A percentile compares a stretch with the other conserved stretches of the same genome.
Conservation (phyloP, 1,140 invertebrate species). For the Anthonomus grandis region DNA sequence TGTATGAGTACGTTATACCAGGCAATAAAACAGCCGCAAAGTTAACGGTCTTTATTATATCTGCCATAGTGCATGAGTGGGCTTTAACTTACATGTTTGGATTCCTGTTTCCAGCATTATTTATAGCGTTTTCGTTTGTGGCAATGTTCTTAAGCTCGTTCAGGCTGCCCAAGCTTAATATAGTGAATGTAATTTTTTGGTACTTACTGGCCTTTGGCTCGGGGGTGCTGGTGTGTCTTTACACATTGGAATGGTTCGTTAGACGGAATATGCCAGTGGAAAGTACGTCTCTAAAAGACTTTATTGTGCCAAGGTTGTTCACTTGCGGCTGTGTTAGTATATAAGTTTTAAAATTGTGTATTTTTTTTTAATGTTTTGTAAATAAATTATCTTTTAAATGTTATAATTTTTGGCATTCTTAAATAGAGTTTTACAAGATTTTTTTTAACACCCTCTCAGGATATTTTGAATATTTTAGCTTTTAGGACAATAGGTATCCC, state of each 20-base stretch:
- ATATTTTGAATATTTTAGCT: no score
- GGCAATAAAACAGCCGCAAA: constrained; percentile 55
- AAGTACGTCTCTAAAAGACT: constrained; percentile 48
- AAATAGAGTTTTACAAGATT: no score
- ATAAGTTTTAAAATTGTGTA: no score
- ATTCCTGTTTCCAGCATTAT: constrained; percentile 84
- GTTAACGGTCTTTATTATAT: constrained; percentile 56
- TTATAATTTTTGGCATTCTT: no score
- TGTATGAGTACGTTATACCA: constrained; percentile 58
- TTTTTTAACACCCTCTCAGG: no score
- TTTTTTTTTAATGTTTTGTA: no score
- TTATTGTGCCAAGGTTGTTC: constrained; percentile 54
- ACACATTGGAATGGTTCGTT: constrained; percentile 83
- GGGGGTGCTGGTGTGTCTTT: constrained; percentile 72
- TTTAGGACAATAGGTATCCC: no score
- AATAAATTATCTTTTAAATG: no score
- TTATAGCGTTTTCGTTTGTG: constrained; percentile 65
- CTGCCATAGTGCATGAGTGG: constrained; percentile 61
- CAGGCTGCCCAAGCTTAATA: constrained; percentile 51
- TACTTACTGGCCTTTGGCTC: constrained; percentile 71
- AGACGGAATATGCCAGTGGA: constrained; percentile 68
- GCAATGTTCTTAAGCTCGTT: constrained; percentile 59
- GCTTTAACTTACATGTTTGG: constrained; percentile 72
- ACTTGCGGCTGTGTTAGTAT: constrained; percentile 17
- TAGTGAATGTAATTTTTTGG: constrained; percentile 83